Base-by-base conservation (phyloP, 2,888 invertebrate species). In the Cistogaster globosa region DNA sequence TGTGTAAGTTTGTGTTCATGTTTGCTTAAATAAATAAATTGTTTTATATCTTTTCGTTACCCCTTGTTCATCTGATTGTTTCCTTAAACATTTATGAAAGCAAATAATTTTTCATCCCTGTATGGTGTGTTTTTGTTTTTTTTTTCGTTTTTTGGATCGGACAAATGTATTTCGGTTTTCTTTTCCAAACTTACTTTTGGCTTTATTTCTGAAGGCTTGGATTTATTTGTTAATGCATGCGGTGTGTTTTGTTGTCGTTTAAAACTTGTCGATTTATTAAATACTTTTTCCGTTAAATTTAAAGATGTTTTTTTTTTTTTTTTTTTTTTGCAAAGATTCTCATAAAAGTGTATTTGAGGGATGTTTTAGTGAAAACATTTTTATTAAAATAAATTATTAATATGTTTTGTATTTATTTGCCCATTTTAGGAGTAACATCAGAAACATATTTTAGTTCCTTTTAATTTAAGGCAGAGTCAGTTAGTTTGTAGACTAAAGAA, bases 211-310 rank as follows among this genome's bases (percentile, higher is more conserved):
- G 62, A 78, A 79, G 87, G 82, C 83, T 83, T 82, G 74, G 12
- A 57, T 68, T 65, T 62, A 22, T 60, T 81, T 51, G 57, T 69
- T 22, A 32, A 55, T 63, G 63, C 71, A 68, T 67, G 75, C 42
- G 67, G 75, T 75, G 65, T 69, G 60, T 71, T 78, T 58, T 76
- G 72, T 65, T 78, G 42, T 60, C 78, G 36, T 63, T 69, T 71
- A 58, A 20, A 72, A 42, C 80, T 77, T 80, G 60, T 65, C 69
- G 76, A 69, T 69, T 63, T 42, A 74, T 76, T 87, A 88, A 88
- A 88, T 87, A 82, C 86, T 88, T 86, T 67, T 71, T 42, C 62
- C 76, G 63, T 55, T 83, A 63, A 82, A 78, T 57, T 68, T 62
- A 60, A 78, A 84, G 82, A 84, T 84, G 60, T 69, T 71, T 74